A percentile compares a stretch with the other conserved stretches of the same genome.
These are phyloP conservation scores for Enhydra lutris DNA, from an alignment of 2,113 vertebrate species.

Conservation along the genomic window DNA sequence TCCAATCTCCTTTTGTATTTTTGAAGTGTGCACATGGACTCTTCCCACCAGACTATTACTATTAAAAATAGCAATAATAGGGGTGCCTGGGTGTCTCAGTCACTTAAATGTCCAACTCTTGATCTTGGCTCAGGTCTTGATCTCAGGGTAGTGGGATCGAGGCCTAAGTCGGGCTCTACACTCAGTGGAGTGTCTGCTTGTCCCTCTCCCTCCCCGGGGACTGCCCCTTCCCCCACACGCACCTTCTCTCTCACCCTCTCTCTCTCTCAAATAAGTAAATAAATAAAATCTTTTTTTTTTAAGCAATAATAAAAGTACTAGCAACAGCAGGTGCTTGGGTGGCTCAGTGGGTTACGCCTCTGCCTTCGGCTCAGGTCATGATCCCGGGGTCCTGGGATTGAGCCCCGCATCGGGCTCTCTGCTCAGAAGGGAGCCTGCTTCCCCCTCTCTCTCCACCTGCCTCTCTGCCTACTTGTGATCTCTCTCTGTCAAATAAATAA, in stretches of 20 bases:
- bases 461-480: too few relatives aligned
- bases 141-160: not conserved
- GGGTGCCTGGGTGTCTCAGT: not conserved
- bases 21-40: not conserved
- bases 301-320: not conserved
- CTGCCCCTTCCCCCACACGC: not conserved
- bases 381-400: too few relatives aligned
- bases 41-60: slow-evolving; percentile 25
- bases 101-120: not conserved
- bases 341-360: too few relatives aligned
- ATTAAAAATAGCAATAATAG: not conserved
- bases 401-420: too few relatives aligned
- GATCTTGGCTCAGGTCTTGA: not conserved
- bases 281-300: not conserved
- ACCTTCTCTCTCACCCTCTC: not conserved
- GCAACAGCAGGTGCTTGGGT: not conserved
- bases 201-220: not conserved
- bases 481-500: not conserved
- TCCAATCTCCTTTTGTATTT: slow-evolving; percentile 28
- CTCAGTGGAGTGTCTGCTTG: not conserved
- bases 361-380: too few relatives aligned
- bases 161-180: not conserved
- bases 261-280: not conserved
- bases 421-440: too few relatives aligned
- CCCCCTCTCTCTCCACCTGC: too few relatives aligned